Percentiles rank a stretch among this genome's conserved stretches.
Conservation (phyloP, 2,797 vertebrate species). For the Peromyscus attwateri region DNA sequence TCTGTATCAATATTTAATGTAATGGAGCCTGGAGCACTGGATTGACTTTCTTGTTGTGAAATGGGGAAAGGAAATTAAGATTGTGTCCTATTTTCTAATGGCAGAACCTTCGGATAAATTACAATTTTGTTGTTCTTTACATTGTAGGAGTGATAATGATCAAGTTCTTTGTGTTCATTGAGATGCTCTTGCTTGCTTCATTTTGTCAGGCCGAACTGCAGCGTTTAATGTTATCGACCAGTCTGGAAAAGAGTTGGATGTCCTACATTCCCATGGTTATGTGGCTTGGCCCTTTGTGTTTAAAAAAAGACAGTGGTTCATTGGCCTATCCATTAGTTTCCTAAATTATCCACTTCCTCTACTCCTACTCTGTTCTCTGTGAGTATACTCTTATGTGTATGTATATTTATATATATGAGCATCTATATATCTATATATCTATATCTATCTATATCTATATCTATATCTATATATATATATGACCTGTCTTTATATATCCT, state of each 20-base stretch:
- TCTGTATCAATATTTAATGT: slow-evolving; percentile 90
- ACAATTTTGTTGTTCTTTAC: slow-evolving; percentile 82
- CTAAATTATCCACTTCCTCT: slow-evolving; percentile 58
- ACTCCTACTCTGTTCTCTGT: slow-evolving; percentile 31
- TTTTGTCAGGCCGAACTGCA: slow-evolving; percentile 78
- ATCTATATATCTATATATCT: not conserved
- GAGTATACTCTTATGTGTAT: slow-evolving; percentile 47
- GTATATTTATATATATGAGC: not conserved
- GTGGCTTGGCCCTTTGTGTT: slow-evolving; percentile 56
- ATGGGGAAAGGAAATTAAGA: slow-evolving; percentile 83
- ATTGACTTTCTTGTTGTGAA: slow-evolving; percentile 86
- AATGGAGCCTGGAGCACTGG: slow-evolving; percentile 85
- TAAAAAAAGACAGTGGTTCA: slow-evolving; percentile 63
- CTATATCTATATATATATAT: not conserved
- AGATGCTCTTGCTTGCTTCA: slow-evolving; percentile 71
- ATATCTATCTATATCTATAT: not conserved
- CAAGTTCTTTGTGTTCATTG: slow-evolving; percentile 81
- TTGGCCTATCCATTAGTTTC: slow-evolving; percentile 57
- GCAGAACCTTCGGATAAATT: slow-evolving; percentile 84
- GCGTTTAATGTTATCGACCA: slow-evolving; percentile 82
- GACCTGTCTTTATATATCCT: not conserved
- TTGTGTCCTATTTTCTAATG: slow-evolving; percentile 78
- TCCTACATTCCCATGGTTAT: slow-evolving; percentile 69
- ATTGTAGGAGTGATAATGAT: slow-evolving; percentile 83
- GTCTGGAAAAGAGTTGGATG: slow-evolving; percentile 68